Evolutionary conservation across 2,113 vertebrate species (phyloP).

Genomic region (Corvus hawaiiensis): DNA sequence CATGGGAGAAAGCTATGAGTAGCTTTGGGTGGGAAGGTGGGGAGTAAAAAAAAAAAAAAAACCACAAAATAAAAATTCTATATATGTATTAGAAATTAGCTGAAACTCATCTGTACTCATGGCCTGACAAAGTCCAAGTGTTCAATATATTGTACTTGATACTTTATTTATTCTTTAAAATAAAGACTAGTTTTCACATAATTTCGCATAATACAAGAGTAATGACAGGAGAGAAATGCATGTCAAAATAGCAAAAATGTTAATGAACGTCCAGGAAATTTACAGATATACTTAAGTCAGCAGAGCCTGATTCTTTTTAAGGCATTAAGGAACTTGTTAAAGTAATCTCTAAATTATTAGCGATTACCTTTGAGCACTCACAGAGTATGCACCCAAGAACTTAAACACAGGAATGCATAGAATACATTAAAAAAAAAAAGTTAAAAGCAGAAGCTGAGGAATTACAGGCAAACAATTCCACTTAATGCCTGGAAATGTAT

Average conservation of each 20-base stretch:
- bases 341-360: not conserved
- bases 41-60: not conserved
- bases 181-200: not conserved
- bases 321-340: not conserved
- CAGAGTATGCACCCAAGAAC: not conserved
- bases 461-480: not conserved
- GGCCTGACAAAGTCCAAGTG: accelerated
- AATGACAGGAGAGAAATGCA: not conserved
- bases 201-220: not conserved
- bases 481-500: not conserved
- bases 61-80: not conserved
- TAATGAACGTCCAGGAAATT: not conserved
- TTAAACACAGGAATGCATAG: not conserved
- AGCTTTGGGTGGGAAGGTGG: not conserved
- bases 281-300: not conserved
- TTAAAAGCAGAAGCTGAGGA: not conserved
- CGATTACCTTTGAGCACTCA: not conserved
- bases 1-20: not conserved
- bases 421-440: not conserved
- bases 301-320: not conserved
- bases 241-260: not conserved
- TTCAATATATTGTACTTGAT: not conserved
- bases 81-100: not conserved
- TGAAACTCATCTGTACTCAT: not conserved
- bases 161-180: not conserved